Evolutionary conservation across 2,797 vertebrate species (phyloP), one percentile per base, ranked within the genome.

Genomic region (Perodicticus potto): DNA sequence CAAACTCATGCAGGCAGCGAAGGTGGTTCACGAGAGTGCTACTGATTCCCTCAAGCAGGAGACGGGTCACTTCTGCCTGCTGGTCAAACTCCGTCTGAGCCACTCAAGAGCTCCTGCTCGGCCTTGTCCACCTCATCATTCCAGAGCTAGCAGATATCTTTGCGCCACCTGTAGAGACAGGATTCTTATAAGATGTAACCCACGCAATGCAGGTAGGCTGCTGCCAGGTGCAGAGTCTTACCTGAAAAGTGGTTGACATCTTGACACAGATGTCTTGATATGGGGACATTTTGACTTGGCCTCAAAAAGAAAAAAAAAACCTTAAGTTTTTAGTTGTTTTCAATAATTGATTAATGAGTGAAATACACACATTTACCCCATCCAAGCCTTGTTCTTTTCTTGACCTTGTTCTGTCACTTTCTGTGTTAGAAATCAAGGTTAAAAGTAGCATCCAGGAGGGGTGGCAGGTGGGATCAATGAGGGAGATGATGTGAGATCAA

Each of bases 21-120:
- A 99, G 98, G 91, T 99, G 99, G 96, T 99, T 99, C 91, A 99
- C 99, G 0, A 99, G 99, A 9, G 99, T 99, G 97, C 99, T 99
- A 92, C 99, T 99, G 98, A 99, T 99, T 7, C 99, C 99, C 97
- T 99, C 99, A 97, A 99, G 97, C 87, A 99, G 98, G 76, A 99
- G 99, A 1, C 99, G 98, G 0, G 99, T 99, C 74, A 99, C 99
- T 97, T 99, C 99, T 0, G 99, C 99, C 98, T 99, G 99, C 0
- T 99, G 98, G 97, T 99, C 99, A 61, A 99, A 99, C 97, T 99
- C 99, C 0, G 99, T 99, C 98, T 99, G 99, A 0, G 99, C 99
- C 93, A 99, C 98, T 73, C 99, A 98, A 98, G 67, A 99, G 98
- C 96, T 99, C 99, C 0, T 99, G 99, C 94, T 99, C 99, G 0